A percentile compares a stretch with the other conserved stretches of the same genome.
phyloP scores from a whole-genome alignment of 2,113 vertebrate genomes.

The Syngnathus typhle region DNA sequence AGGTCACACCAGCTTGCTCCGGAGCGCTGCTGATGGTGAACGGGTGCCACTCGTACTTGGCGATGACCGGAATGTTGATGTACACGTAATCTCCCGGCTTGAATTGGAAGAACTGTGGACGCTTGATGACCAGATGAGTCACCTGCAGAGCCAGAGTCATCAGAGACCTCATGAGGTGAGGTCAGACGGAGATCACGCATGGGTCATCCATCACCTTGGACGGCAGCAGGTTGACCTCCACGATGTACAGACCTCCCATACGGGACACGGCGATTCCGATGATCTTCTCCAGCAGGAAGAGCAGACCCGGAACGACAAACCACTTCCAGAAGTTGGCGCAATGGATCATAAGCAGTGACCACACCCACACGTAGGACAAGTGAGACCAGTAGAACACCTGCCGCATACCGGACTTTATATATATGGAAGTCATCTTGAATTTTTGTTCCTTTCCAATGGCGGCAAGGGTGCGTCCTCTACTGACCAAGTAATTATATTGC shows the following conservation, averaged over 20 bases:
- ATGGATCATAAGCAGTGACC: constrained; percentile 81
- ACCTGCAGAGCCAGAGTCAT: constrained; percentile 68
- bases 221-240: constrained; percentile 83
- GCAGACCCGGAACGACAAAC: constrained; percentile 76
- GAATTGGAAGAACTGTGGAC: constrained; percentile 79
- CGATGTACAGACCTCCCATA: constrained; percentile 70
- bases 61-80: constrained; percentile 82
- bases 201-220: constrained; percentile 72
- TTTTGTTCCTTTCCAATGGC: too few species aligned
- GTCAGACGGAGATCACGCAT: neutral
- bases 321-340: constrained; percentile 91
- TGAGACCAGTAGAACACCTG: constrained; percentile 92
- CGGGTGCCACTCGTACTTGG: constrained; percentile 86
- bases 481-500: too few species aligned
- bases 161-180: neutral
- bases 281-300: constrained; percentile 80
- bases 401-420: neutral
- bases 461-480: too few species aligned
- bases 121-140: constrained; percentile 83
- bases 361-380: constrained; percentile 77
- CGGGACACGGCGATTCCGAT: constrained; percentile 67
- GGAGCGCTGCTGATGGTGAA: constrained; percentile 93
- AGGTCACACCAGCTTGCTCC: constrained; percentile 76
- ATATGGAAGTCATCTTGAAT: too few species aligned
- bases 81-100: constrained; percentile 88